phyloP scores from a whole-genome alignment of 2,888 invertebrate genomes.

The Anticlea derivata region DNA sequence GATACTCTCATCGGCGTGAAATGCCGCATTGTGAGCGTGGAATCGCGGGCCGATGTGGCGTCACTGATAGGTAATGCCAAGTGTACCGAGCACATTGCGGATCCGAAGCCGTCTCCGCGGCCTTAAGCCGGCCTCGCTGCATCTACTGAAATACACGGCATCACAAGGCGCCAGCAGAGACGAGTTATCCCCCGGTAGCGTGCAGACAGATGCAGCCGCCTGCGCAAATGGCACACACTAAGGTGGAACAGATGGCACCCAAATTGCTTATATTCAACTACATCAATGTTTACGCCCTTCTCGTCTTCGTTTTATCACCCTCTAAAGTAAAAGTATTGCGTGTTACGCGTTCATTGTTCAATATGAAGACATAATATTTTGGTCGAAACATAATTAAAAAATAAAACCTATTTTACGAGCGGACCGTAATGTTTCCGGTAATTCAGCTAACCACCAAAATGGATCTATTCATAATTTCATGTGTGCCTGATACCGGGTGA shows the following conservation, averaged over 20 bases:
- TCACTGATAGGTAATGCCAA: constrained; percentile 30
- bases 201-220: constrained; percentile 15
- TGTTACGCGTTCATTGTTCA: constrained; percentile 19
- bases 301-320: constrained; percentile 10
- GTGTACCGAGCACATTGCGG: constrained; percentile 15
- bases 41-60: constrained; percentile 22
- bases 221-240: constrained; percentile 1
- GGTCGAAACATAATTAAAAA: constrained; percentile 34
- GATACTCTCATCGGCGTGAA: constrained; percentile 29
- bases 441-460: constrained; percentile 36
- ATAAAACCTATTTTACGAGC: constrained; percentile 34
- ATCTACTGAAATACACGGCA: constrained; percentile 14
- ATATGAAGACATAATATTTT: constrained; percentile 33
- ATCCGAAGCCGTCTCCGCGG: constrained; percentile 10
- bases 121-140: constrained; percentile 14
- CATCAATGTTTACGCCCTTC: constrained; percentile 1
- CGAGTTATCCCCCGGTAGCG: constrained; percentile 4
- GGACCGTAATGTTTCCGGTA: constrained; percentile 36
- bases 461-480: constrained; percentile 34
- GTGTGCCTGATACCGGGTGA: constrained; percentile 26
- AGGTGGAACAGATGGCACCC: constrained; percentile 2
- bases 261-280: constrained; percentile 15
- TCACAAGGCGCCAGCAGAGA: not conserved
- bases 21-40: constrained; percentile 37
- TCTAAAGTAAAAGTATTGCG: constrained; percentile 23